Evolutionary conservation across 2,888 invertebrate genomes (phyloP).

Genomic region (Drosophila basisetae): DNA sequence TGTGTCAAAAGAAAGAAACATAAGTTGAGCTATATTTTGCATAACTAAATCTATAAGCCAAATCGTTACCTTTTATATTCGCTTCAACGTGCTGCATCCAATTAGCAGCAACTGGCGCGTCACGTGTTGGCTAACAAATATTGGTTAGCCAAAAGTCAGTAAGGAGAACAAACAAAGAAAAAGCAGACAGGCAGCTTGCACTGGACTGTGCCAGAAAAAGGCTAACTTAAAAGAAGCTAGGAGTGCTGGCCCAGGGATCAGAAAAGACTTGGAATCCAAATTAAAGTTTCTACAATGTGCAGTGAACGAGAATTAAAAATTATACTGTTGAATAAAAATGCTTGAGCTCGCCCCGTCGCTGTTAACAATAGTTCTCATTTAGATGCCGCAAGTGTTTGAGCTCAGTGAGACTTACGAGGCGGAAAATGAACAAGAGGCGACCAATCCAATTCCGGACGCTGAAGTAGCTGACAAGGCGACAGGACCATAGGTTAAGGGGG

Average conservation of each 20-base stretch:
- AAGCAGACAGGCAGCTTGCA: constrained; percentile 7
- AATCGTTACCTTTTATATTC: neutral
- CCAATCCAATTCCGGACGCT: constrained; percentile 43
- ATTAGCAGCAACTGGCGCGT: constrained; percentile 33
- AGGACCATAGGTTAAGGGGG: constrained; percentile 16
- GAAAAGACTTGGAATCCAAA: constrained; percentile 32
- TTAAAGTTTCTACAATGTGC: constrained; percentile 45
- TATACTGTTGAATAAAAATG: constrained; percentile 63
- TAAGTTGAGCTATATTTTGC: neutral
- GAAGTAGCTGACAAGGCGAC: constrained; percentile 41
- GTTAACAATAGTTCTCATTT: constrained; percentile 75
- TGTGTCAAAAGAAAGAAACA: neutral
- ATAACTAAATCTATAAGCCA: constrained; percentile 1
- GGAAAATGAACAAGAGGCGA: constrained; percentile 70
- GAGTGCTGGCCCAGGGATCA: constrained; percentile 27
- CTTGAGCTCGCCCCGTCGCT: constrained; percentile 47
- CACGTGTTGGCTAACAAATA: constrained; percentile 8
- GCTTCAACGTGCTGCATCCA: constrained; percentile 26
- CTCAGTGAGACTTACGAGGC: constrained; percentile 66
- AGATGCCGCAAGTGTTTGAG: constrained; percentile 68
- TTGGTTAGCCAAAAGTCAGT: neutral
- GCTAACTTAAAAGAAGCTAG: constrained; percentile 28
- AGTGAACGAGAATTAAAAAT: constrained; percentile 47
- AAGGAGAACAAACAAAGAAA: neutral
- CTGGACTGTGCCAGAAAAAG: constrained; percentile 5